Base-by-base conservation (phyloP, 1,140 invertebrate species). In the Adelges cooleyi region DNA sequence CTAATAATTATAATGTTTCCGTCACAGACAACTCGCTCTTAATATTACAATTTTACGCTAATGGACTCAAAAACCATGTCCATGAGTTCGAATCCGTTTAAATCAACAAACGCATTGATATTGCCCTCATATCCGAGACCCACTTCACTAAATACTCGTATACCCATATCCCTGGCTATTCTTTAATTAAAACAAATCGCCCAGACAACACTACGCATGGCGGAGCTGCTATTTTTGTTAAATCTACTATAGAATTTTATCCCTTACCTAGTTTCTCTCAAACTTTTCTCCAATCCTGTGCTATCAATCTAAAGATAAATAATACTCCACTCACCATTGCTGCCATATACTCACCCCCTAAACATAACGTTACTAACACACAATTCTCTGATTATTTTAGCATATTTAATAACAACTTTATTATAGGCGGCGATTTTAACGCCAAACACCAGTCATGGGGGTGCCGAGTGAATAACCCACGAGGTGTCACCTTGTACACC, bases 391-490 rank as follows among this genome's bases (percentile, higher is more conserved):
- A 67, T 9, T 73, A 72, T 50, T 72, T 77, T 51, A 27, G n/a
- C 23, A 40, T 65, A 11, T 33, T 77, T 18, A 74, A 74, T 9
- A 49, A 53, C 13, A 67, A 69, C 50, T 75, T 76, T 66, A 69
- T 76, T 33, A 70, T 68, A 8, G 54, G 54, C 11, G 54, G 54
- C 17, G 54, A 62, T 20, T 62, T 8, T n/a, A n/a, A n/a, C n/a
- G n/a, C n/a, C n/a, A n/a, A n/a, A n/a, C n/a, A n/a, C n/a, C n/a
- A n/a, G n/a, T 38, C 15, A 6, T 66, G 65, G 65, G 29, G 49
- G 0, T 76, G 73, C 1, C 73, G 75, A 66, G 54, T 72, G 23
- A 66, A 44, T 3, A 73, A 69, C 15, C 65, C 74, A 6, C 73
- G 68, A 67, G 72, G 72, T 1, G 62, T 69, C 18, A 71, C 73